These are phyloP conservation scores for Intellagama lesueurii DNA, from an alignment of 2,797 vertebrate genomes.

Conservation along the genomic window DNA sequence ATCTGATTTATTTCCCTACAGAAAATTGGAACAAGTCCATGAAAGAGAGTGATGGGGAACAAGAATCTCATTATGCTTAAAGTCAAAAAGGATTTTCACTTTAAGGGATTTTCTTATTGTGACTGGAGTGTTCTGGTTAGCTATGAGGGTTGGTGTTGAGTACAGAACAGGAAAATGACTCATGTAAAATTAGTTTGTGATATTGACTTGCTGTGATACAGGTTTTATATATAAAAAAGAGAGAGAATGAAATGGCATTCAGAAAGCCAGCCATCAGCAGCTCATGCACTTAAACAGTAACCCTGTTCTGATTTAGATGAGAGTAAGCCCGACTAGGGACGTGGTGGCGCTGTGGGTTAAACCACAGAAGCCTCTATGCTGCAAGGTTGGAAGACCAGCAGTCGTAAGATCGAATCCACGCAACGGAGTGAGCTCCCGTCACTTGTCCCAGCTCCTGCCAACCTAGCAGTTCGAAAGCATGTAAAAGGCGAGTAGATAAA, in stretches of 20 bases:
- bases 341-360: too few species aligned
- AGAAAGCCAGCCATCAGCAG: not conserved
- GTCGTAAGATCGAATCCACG: too few species aligned
- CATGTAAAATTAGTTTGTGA: not conserved
- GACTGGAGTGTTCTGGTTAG: constrained; percentile 10
- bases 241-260: not conserved
- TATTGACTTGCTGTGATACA: not conserved
- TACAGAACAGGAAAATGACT: constrained; percentile 11
- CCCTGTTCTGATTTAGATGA: not conserved
- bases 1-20: not conserved
- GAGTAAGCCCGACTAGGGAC: not conserved
- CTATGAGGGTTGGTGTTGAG: constrained; percentile 12
- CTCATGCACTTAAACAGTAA: not conserved
- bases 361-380: too few species aligned
- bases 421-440: too few species aligned
- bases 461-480: too few species aligned
- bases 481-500: too few species aligned
- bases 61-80: constrained; percentile 18
- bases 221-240: not conserved
- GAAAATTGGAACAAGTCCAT: not conserved
- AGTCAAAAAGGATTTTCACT: constrained; percentile 24
- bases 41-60: not conserved
- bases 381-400: too few species aligned
- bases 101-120: not conserved
- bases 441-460: too few species aligned